A percentile compares a stretch with the other conserved stretches of the same genome.
phyloP scores from a whole-genome alignment of 1,140 invertebrate species.

The Ceratosolen fusciceps region DNA sequence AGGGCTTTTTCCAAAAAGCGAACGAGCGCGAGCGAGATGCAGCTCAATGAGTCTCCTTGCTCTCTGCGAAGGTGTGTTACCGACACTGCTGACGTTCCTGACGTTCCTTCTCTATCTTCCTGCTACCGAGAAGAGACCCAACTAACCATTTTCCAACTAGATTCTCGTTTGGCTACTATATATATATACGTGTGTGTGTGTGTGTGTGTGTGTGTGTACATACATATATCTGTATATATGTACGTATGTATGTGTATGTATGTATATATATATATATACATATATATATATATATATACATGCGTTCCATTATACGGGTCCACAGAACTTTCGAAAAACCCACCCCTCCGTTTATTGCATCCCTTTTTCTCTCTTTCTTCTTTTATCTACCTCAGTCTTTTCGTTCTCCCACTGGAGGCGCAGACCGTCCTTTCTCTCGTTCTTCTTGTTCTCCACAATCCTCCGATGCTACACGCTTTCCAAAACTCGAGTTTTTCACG shows the following conservation, averaged over 20 bases:
- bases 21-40: slow-evolving; percentile 39
- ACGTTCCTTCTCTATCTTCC: neutral
- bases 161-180: slow-evolving; percentile 50
- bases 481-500: slow-evolving; percentile 25
- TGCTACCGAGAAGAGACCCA: slow-evolving; percentile 38
- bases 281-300: neutral
- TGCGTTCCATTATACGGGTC: slow-evolving; percentile 29
- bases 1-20: slow-evolving; percentile 62
- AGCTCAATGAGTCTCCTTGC: slow-evolving; percentile 59
- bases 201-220: neutral
- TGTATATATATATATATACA: neutral
- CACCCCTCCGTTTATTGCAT: slow-evolving; percentile 48
- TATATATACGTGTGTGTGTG: neutral
- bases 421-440: neutral
- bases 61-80: slow-evolving; percentile 13
- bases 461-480: neutral
- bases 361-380: slow-evolving; percentile 35
- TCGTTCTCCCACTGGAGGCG: neutral
- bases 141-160: slow-evolving; percentile 55
- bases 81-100: neutral
- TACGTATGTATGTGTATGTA: neutral
- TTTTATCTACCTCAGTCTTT: neutral
- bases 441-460: neutral
- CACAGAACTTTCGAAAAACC: slow-evolving; percentile 44
- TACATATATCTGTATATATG: neutral